Percentiles rank a stretch among this genome's conserved stretches.
phyloP scores from a whole-genome alignment of 2,888 invertebrate species.

The Drosophila kokeensis region DNA sequence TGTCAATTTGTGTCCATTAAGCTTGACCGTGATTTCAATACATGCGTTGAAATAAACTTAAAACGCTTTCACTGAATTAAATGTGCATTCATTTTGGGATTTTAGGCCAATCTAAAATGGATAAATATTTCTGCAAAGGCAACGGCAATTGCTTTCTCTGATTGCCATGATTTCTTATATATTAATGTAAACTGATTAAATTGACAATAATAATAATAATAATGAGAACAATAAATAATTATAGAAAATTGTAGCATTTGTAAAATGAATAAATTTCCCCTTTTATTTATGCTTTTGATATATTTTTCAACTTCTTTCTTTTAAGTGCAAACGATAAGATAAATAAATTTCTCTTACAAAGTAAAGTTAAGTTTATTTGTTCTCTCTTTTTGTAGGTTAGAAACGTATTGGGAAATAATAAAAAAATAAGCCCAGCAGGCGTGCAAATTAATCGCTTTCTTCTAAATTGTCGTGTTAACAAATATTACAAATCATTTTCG shows the following conservation, averaged over 20 bases:
- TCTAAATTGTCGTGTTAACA: too few species aligned
- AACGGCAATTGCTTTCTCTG: too few species aligned
- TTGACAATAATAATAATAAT: not conserved
- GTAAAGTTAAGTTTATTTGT: not conserved
- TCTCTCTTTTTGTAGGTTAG: not conserved
- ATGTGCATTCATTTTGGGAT: not conserved
- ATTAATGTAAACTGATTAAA: not conserved
- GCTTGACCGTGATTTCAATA: not conserved
- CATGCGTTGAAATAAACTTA: not conserved
- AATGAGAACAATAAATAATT: not conserved
- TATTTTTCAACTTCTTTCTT: not conserved
- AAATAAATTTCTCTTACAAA: too few species aligned
- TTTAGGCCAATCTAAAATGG: not conserved
- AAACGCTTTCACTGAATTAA: not conserved
- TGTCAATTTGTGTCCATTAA: too few species aligned
- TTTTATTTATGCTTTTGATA: not conserved
- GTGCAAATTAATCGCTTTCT: too few species aligned
- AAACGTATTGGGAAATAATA: not conserved
- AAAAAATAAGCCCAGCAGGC: too few species aligned
- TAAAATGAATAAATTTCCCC: not conserved
- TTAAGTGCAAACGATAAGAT: not conserved
- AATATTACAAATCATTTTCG: too few species aligned
- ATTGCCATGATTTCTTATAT: not conserved
- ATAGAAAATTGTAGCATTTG: not conserved
- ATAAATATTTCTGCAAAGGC: too few species aligned